Base-by-base conservation (phyloP, 2,797 vertebrate genomes). In the Sebastes variabilis region DNA sequence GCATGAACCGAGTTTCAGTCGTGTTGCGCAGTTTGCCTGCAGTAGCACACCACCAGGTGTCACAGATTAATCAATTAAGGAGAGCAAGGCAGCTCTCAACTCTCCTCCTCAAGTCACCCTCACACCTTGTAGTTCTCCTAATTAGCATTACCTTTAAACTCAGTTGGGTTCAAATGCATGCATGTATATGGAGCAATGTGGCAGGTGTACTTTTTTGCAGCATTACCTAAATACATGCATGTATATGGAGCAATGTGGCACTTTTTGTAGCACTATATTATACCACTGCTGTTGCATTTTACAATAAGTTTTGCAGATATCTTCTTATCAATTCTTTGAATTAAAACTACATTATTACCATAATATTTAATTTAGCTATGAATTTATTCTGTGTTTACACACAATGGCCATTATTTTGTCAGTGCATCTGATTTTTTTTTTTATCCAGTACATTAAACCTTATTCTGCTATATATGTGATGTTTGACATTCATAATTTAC, bases 31-130 rank as follows among this genome's bases (percentile, higher is more conserved):
- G 16, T 13, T 24, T 59, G 14, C 5, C 52, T 6, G 66, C 81
- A 30, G 79, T 5, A 18, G 64, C 85, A 18, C 89, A 16, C 38
- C 38, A 16, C 16, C 49, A 87, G 86, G 83, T 91, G 90, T 38
- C 3, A 1, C 58, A 12, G 20, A 72, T 85, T 29, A 81, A 12
- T 68, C 32, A 81, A 89, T 91, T 75, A 52, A 77, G 25, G 36
- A 38, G 36, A 38, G 14, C 25, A 1, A 10, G 25, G 34, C 73
- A 5, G n/a, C 32, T 6, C 18, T 49, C 9, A 6, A 1, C 25
- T 34, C 34, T 24, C 27, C 67, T 7, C 20, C 16, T 20, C 9
- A 4, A 32, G 2, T 20, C 24, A 3, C 58, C 11, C 5, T 38
- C 36, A 14, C 29, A 46, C 30, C 1, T 8, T 36, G 30, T 11